Conservation (phyloP, 2,888 invertebrate species). For the Noctua janthe region DNA sequence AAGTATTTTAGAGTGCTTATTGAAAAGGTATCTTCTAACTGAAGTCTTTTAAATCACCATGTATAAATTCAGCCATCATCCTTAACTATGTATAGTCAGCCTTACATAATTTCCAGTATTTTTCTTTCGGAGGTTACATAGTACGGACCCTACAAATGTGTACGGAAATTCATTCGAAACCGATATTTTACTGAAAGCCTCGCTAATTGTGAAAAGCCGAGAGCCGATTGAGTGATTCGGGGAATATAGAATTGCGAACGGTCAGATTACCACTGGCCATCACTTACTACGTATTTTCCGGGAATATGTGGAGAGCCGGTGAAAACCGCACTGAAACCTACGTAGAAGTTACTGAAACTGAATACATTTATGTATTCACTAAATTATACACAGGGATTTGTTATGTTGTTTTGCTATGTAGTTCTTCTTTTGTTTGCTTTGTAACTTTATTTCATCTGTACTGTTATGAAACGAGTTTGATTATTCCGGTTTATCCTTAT, state of each 20-base stretch:
- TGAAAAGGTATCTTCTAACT: background rate
- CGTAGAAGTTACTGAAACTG: conserved; percentile 9
- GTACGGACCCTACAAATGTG: background rate
- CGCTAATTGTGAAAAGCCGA: conserved; percentile 12
- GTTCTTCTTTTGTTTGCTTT: background rate
- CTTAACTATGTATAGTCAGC: too few relatives aligned
- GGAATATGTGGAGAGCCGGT: conserved; percentile 7
- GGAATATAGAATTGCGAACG: conserved; percentile 8
- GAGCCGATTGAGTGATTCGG: background rate
- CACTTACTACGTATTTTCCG: background rate
- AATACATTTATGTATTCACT: conserved; percentile 7
- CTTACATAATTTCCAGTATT: background rate
- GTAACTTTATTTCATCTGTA: background rate
- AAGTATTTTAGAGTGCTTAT: background rate
- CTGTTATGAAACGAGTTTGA: background rate
- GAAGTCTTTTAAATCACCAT: background rate
- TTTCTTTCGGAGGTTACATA: background rate
- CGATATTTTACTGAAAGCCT: background rate
- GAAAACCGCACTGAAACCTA: conserved; percentile 1
- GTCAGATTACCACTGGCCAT: background rate
- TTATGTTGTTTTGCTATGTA: background rate
- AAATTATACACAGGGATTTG: background rate
- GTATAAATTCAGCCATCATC: background rate
- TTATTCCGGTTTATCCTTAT: background rate
- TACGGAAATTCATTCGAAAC: background rate